Percentiles rank a stretch among this genome's conserved stretches.
phyloP scores from a whole-genome alignment of 1,140 invertebrate genomes.

The Saccostrea cuccullata region DNA sequence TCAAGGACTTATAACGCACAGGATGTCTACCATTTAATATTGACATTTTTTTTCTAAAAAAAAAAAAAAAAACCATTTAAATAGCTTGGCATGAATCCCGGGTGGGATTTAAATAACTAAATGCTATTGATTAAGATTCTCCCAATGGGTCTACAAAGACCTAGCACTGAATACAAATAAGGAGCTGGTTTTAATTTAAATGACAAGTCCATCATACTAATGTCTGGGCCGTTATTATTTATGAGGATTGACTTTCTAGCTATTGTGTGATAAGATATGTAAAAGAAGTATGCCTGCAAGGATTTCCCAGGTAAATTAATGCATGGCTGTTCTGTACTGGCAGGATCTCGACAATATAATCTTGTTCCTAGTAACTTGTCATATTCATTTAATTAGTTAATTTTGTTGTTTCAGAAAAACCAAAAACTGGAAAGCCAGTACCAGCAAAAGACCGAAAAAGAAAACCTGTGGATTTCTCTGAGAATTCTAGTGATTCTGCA shows the following conservation, averaged over 20 bases:
- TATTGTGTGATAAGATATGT: not conserved
- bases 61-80: not conserved
- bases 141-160: conserved; percentile 5
- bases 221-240: conserved; percentile 14
- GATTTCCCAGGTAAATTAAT: conserved; percentile 6
- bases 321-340: not conserved
- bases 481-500: conserved; percentile 27
- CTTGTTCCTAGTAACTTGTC: not conserved
- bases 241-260: not conserved
- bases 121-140: conserved; percentile 34
- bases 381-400: not conserved
- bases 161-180: conserved; percentile 12
- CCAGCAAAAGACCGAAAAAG: conserved; percentile 42
- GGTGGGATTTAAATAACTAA: conserved; percentile 5
- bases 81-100: not conserved
- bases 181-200: conserved; percentile 31
- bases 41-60: not conserved
- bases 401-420: conserved; percentile 39
- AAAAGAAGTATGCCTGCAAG: not conserved
- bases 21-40: not conserved
- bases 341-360: not conserved
- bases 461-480: conserved; percentile 34
- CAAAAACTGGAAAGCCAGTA: conserved; percentile 3
- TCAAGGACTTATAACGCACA: not conserved
- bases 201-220: not conserved